phyloP scores from a whole-genome alignment of 2,113 vertebrate genomes.

The Spea bombifrons region DNA sequence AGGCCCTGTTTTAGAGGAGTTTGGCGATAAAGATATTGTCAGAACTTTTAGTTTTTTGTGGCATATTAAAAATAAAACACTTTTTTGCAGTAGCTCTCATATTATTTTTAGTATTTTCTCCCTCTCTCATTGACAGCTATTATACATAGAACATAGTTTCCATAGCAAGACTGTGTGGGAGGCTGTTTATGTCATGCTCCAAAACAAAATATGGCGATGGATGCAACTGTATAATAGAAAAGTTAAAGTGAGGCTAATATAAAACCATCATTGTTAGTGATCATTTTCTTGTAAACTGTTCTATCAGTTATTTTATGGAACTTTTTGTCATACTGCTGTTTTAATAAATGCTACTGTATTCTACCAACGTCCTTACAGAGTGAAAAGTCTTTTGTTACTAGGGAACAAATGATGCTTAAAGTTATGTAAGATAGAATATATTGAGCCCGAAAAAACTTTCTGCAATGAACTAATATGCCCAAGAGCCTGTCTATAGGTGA shows the following conservation, averaged over 20 bases:
- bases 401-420: no score
- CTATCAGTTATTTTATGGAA: constrained; percentile 1
- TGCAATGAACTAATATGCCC: no score
- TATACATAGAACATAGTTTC: constrained; percentile 32
- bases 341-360: not conserved
- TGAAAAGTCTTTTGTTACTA: no score
- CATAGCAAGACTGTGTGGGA: constrained; percentile 36
- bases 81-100: not conserved
- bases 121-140: constrained; percentile 31
- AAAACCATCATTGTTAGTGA: constrained; percentile 1
- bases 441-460: no score
- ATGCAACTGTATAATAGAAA: constrained; percentile 16
- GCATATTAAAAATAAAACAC: no score
- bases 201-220: constrained; percentile 17
- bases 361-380: no score
- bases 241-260: constrained; percentile 2
- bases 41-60: no score
- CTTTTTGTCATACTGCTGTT: not conserved
- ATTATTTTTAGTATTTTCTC: constrained; percentile 34
- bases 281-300: not conserved
- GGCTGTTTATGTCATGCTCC: constrained; percentile 34
- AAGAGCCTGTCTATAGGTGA: no score
- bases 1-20: no score
- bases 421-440: no score
- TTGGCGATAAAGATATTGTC: no score